These are phyloP conservation scores for Thymelicus sylvestris DNA, from an alignment of 2,888 invertebrate species.

Conservation along the genomic window DNA sequence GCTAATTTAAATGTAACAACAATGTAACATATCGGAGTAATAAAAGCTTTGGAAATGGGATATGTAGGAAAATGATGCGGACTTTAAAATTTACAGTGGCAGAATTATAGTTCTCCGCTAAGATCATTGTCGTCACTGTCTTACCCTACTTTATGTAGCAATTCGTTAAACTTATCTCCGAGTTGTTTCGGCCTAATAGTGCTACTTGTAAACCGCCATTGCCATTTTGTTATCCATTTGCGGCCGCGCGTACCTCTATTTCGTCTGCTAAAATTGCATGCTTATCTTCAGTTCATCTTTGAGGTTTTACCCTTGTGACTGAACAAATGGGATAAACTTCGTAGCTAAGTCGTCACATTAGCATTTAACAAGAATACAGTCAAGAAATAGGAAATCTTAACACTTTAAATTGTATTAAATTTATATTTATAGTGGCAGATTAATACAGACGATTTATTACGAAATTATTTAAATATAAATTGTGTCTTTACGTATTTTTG, in stretches of 20 bases:
- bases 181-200: conserved; percentile 30
- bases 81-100: conserved; percentile 27
- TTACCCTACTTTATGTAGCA: conserved; percentile 23
- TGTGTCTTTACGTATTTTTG: too few species aligned
- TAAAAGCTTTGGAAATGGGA: conserved; percentile 26
- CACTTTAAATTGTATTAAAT: too few species aligned
- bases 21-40: conserved; percentile 21
- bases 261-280: conserved; percentile 8
- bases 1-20: conserved; percentile 16
- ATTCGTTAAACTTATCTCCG: conserved; percentile 36
- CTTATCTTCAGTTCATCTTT: conserved; percentile 30
- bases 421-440: too few species aligned
- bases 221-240: conserved; percentile 33
- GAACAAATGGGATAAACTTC: conserved; percentile 16
- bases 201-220: conserved; percentile 29
- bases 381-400: too few species aligned
- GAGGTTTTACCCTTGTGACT: conserved; percentile 23
- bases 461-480: too few species aligned
- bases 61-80: conserved; percentile 29
- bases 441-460: too few species aligned
- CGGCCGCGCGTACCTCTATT: conserved; percentile 30
- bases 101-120: conserved; percentile 21
- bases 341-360: conserved; percentile 15
- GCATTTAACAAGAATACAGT: conserved; percentile 12
- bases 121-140: conserved; percentile 20